A percentile compares a stretch with the other conserved stretches of the same genome.
Conservation (phyloP, 2,113 vertebrate genomes). For the Podilymbus podiceps region DNA sequence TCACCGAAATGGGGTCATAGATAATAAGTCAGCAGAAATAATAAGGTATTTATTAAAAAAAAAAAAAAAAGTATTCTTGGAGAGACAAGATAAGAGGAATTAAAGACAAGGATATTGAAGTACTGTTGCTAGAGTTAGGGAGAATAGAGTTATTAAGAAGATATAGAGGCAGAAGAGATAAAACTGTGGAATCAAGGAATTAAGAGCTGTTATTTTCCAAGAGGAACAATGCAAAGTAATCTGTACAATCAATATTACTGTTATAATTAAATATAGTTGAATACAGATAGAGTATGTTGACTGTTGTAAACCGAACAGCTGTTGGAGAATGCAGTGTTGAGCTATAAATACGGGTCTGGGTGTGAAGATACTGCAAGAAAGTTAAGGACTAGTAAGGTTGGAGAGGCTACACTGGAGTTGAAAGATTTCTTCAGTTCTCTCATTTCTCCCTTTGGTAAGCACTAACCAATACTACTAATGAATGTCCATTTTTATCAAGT, state of each 20-base stretch:
- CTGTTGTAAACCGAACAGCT: neutral
- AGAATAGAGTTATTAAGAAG: neutral
- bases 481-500: neutral
- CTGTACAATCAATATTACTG: neutral
- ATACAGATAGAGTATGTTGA: neutral
- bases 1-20: neutral
- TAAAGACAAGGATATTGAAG: neutral
- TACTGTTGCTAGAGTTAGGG: neutral
- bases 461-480: neutral
- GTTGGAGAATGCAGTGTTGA: neutral
- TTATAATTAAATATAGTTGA: neutral
- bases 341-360: neutral
- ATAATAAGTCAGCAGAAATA: neutral
- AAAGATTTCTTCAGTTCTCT: neutral
- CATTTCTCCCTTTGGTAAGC: neutral
- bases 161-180: neutral
- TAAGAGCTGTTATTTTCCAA: neutral
- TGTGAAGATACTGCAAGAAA: neutral
- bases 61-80: neutral
- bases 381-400: neutral
- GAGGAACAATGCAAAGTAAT: neutral
- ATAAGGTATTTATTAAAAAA: neutral
- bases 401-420: neutral
- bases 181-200: neutral
- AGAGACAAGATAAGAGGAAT: neutral